Conservation (phyloP, 1,140 invertebrate species). For the Trichonephila clavata region DNA sequence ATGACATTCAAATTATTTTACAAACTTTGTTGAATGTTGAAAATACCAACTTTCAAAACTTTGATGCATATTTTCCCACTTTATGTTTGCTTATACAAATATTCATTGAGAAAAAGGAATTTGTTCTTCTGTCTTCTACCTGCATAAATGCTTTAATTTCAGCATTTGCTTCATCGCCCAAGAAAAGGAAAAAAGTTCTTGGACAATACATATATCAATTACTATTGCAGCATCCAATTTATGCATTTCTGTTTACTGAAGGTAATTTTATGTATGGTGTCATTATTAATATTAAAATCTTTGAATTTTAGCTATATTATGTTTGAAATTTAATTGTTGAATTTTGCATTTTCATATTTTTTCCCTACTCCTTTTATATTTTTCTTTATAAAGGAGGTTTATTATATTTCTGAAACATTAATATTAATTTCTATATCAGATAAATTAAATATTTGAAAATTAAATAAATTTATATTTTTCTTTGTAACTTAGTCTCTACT, state of each 20-base stretch:
- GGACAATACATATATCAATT: neutral
- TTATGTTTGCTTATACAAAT: conserved; percentile 27
- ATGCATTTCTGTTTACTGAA: conserved; percentile 20
- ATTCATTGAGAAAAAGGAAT: conserved; percentile 25
- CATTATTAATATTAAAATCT: too few relatives aligned
- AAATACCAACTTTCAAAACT: neutral
- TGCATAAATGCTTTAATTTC: conserved; percentile 31
- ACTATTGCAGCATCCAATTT: conserved; percentile 33
- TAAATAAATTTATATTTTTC: too few relatives aligned
- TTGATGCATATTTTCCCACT: neutral
- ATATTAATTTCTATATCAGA: too few relatives aligned
- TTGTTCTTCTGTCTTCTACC: neutral
- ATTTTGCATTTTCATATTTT: too few relatives aligned
- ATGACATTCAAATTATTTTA: neutral
- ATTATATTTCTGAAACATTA: too few relatives aligned
- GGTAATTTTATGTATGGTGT: neutral
- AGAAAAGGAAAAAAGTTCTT: conserved; percentile 46
- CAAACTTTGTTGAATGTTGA: conserved; percentile 10
- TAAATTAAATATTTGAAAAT: too few relatives aligned
- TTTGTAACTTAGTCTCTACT: too few relatives aligned
- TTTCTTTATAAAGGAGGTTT: too few relatives aligned
- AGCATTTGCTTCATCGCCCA: neutral
- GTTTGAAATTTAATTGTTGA: too few relatives aligned
- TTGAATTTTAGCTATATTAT: too few relatives aligned
- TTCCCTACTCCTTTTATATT: too few relatives aligned